Evolutionary conservation across 2,797 vertebrate genomes (phyloP).

Genomic region (Vultur gryphus): DNA sequence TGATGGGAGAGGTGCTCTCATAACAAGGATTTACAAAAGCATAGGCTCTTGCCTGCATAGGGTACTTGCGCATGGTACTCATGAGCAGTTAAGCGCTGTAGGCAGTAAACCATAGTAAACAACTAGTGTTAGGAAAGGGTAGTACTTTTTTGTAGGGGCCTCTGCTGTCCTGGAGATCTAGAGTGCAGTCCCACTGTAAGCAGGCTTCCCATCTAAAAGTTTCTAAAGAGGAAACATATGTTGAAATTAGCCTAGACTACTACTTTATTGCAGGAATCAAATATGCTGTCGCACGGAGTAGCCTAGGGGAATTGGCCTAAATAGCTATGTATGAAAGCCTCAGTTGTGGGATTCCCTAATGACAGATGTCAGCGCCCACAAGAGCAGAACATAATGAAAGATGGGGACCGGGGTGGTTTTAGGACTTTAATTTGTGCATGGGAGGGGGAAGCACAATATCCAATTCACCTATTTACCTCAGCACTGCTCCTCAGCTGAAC

Average conservation of each 20-base stretch:
- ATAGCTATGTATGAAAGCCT: not conserved
- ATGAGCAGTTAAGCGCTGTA: not conserved
- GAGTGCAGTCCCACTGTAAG: not conserved
- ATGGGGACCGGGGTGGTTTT: not conserved
- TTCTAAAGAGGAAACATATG: not conserved
- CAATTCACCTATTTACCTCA: not conserved
- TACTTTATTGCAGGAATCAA: not conserved
- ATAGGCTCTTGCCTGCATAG: fast-evolving
- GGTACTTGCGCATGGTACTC: fast-evolving
- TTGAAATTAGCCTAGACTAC: not conserved
- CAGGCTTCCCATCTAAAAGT: not conserved
- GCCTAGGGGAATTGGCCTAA: not conserved
- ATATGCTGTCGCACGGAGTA: fast-evolving
- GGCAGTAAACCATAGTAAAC: not conserved
- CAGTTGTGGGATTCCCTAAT: not conserved
- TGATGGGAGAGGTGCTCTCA: not conserved
- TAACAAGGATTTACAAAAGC: not conserved
- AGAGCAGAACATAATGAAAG: not conserved
- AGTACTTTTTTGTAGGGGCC: not conserved
- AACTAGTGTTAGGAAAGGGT: not conserved
- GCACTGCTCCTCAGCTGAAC: not conserved
- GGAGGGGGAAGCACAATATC: not conserved
- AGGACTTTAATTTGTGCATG: not conserved
- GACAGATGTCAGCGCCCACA: not conserved
- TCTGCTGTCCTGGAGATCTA: not conserved